Percentiles rank a stretch among this genome's conserved stretches.
Evolutionary conservation across 2,888 invertebrate species (phyloP).

Genomic region (Plebejus argus): DNA sequence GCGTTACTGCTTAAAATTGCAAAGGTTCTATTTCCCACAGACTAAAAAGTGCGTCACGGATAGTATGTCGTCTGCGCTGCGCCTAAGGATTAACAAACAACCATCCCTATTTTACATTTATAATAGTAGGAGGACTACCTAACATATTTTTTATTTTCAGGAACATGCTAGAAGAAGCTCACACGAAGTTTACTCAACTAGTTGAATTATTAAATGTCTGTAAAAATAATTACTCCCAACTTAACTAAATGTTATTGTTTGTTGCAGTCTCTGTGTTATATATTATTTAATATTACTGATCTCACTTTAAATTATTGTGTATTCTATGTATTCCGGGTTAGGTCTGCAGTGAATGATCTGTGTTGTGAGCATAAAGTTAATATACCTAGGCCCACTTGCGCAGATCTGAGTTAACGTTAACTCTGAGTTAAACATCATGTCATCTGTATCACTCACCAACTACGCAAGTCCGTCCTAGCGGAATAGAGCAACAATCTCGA

Average conservation of each 20-base stretch:
- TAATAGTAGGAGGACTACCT: neutral
- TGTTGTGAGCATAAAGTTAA: no score
- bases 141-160: slow-evolving; percentile 51
- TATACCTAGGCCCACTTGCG: no score
- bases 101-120: neutral
- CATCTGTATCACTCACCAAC: no score
- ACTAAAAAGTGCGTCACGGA: no score
- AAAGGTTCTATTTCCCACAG: no score
- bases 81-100: neutral
- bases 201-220: slow-evolving; percentile 60
- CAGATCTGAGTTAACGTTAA: no score
- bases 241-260: slow-evolving; percentile 36
- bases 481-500: no score
- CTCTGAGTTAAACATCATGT: no score
- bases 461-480: no score
- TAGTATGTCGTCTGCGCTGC: no score
- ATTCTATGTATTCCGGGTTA: neutral
- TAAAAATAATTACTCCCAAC: slow-evolving; percentile 48
- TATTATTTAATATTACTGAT: neutral
- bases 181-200: slow-evolving; percentile 62
- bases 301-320: neutral
- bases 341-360: no score
- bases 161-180: slow-evolving; percentile 69
- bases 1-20: no score
- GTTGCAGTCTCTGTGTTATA: slow-evolving; percentile 37